Base-by-base conservation (phyloP, 2,797 vertebrate genomes). In the Anisognathus igniventris region DNA sequence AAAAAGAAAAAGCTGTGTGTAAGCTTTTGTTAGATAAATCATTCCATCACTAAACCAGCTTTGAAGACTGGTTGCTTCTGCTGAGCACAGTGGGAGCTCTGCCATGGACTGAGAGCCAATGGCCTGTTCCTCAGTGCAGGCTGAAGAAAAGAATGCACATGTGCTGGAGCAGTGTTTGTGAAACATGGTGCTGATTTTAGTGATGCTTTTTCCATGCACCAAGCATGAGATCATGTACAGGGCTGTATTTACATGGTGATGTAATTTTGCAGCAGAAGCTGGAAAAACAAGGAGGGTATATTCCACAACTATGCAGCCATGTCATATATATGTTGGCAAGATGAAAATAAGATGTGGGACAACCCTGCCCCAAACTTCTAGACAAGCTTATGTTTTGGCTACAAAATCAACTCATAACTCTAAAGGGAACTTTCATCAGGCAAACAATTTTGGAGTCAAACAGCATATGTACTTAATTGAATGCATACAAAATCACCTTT, bases 221-320 rank as follows among this genome's bases (percentile, higher is more conserved):
- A 75, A 66, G 62, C 85, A 91, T 94, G 84, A 96, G 89, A 88
- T 96, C 89, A 95, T 72, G 40, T 57, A 66, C 70, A 88, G 56
- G 62, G 44, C 87, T 93, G 33, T 93, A 72, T 95, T 97, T 91
- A 90, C 89, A 81, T 4, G 92, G 81, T 93, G 91, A 96, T 95
- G 94, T 96, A 94, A 96, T 95, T 94, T 83, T 94, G 81, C 87
- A 92, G 94, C 87, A 95, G 92, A 90, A 96, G 89, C 91, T 96
- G 85, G 92, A 94, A 96, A 97, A 96, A 93, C 68, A 86, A 74
- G 68, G 76, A 80, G 39, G 47, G 57, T 68, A 17, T 65, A 58
- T 77, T 95, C 94, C 81, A 86, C 81, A 86, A 14, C 28, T 83
- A 62, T 50, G 76, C 66, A 90, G 86, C 66, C 62, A 37, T 70